Percentiles rank a stretch among this genome's conserved stretches.
Conservation (phyloP, 2,113 vertebrate species). For the Halichoerus grypus region DNA sequence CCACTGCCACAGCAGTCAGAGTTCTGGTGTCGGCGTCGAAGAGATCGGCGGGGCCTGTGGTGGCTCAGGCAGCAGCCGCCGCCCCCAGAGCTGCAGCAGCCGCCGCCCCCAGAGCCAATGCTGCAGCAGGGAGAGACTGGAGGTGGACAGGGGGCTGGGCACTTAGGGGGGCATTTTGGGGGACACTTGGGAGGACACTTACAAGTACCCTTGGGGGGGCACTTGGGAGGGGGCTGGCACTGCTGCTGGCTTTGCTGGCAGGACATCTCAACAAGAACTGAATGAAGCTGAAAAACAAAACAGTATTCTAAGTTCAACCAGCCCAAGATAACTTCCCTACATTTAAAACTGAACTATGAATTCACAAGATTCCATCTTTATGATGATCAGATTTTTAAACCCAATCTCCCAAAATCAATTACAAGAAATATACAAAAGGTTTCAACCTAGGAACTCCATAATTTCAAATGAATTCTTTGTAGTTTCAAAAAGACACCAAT, state of each 20-base stretch:
- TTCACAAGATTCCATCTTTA: neutral
- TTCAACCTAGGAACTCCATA: neutral
- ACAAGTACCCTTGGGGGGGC: conserved; percentile 11
- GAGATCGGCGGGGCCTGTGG: conserved; percentile 33
- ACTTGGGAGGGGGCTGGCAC: conserved; percentile 69
- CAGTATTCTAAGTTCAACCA: neutral
- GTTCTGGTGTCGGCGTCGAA: neutral
- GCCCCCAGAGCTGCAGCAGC: conserved; percentile 62
- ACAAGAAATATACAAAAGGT: neutral
- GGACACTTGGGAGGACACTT: conserved; percentile 50
- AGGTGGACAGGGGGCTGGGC: neutral
- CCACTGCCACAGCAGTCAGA: neutral
- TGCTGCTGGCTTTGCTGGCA: conserved; percentile 78
- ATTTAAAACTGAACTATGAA: neutral
- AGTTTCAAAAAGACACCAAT: neutral
- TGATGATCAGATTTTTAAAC: conserved; percentile 7
- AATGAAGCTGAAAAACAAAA: conserved; percentile 54
- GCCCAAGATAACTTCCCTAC: neutral
- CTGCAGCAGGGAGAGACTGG: conserved; percentile 55
- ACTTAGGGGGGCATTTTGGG: neutral
- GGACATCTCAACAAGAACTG: conserved; percentile 54
- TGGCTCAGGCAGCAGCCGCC: conserved; percentile 61
- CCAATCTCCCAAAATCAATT: neutral
- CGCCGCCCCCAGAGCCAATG: neutral
- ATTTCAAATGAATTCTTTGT: neutral